Evolutionary conservation across 2,888 invertebrate genomes (phyloP).

Genomic region (Cactoblastis cactorum): DNA sequence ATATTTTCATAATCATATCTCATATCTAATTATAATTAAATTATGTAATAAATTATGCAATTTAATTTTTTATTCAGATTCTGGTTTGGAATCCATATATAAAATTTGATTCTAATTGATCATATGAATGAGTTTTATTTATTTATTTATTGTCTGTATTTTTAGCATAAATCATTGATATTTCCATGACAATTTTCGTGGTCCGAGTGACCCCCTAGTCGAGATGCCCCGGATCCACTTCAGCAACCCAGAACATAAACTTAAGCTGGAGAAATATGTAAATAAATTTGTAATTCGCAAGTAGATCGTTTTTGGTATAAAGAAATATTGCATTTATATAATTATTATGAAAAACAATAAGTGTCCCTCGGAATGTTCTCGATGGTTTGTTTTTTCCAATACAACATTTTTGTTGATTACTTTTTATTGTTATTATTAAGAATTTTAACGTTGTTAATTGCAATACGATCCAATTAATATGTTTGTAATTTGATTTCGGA

Average conservation of each 20-base stretch:
- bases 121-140: too few relatives aligned
- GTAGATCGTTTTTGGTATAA: constrained; percentile 63
- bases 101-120: too few relatives aligned
- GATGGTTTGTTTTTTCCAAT: constrained; percentile 67
- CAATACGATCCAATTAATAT: constrained; percentile 49
- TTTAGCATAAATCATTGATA: too few relatives aligned
- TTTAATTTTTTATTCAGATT: too few relatives aligned
- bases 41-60: too few relatives aligned
- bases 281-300: constrained; percentile 70
- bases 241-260: constrained; percentile 33
- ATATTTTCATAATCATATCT: too few relatives aligned
- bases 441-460: constrained; percentile 75
- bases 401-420: constrained; percentile 70
- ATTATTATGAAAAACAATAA: constrained; percentile 42
- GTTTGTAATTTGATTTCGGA: constrained; percentile 28
- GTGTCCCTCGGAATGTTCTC: constrained; percentile 66
- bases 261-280: constrained; percentile 55
- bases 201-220: not conserved
- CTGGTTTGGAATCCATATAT: too few relatives aligned
- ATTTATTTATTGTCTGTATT: too few relatives aligned
- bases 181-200: not conserved
- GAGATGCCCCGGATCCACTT: not conserved
- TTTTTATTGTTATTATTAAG: constrained; percentile 78
- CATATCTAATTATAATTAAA: too few relatives aligned
- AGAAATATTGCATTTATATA: constrained; percentile 70